These are phyloP conservation scores for Lysandra coridon DNA, from an alignment of 2,888 invertebrate species.

Conservation along the genomic window DNA sequence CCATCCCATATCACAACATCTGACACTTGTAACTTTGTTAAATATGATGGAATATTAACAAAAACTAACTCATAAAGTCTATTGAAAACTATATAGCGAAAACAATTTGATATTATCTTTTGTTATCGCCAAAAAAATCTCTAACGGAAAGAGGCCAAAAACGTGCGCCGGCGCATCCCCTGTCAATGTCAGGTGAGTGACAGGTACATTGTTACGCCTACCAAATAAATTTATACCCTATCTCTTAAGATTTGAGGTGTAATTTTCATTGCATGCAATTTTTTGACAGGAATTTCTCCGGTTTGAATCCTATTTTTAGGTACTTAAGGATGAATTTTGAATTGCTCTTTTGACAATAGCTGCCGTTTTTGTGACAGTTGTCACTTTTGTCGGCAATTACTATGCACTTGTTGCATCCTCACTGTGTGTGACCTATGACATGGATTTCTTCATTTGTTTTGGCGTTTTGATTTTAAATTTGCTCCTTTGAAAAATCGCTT, in stretches of 20 bases:
- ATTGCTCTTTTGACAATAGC: background rate
- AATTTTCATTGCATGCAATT: background rate
- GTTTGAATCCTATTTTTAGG: background rate
- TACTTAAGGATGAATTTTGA: background rate
- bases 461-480: background rate
- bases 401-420: constrained; percentile 27
- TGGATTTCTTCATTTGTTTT: background rate
- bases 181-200: constrained; percentile 49
- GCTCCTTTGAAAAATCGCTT: background rate
- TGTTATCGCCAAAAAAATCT: constrained; percentile 26
- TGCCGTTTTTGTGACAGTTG: background rate
- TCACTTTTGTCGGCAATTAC: constrained; percentile 8
- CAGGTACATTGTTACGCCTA: constrained; percentile 50
- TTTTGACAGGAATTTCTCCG: background rate
- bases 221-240: background rate
- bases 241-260: background rate
- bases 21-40: constrained; percentile 5
- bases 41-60: constrained; percentile 6
- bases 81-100: constrained; percentile 24
- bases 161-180: constrained; percentile 47
- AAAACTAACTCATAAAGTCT: constrained; percentile 4
- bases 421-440: background rate
- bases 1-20: background rate
- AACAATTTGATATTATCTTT: constrained; percentile 28
- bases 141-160: constrained; percentile 36